phyloP scores from a whole-genome alignment of 2,888 invertebrate species.

The Xanthia togata region DNA sequence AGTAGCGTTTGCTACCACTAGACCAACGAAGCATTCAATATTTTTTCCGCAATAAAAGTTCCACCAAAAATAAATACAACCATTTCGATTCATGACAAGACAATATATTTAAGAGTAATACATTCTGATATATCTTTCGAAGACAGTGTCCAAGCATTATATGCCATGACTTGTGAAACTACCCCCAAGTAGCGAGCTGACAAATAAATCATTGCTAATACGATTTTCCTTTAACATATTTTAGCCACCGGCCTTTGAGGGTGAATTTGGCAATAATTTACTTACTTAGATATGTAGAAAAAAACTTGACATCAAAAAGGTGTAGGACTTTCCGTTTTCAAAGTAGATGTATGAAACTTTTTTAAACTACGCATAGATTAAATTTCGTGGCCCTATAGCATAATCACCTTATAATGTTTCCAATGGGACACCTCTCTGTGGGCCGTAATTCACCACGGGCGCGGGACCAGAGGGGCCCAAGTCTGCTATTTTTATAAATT shows the following conservation, averaged over 20 bases:
- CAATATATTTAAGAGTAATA: conserved; percentile 34
- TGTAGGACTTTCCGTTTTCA: not conserved
- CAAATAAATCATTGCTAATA: conserved; percentile 88
- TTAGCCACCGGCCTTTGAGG: conserved; percentile 69
- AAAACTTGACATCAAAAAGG: not conserved
- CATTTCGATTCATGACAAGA: conserved; percentile 40
- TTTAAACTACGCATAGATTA: not conserved
- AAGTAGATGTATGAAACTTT: not conserved
- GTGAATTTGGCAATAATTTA: conserved; percentile 33
- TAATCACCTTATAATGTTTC: no score
- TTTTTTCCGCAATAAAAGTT: not conserved
- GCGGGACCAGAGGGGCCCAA: no score
- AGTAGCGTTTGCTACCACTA: no score
- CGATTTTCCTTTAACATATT: conserved; percentile 86
- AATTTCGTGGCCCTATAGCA: no score
- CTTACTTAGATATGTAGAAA: conserved; percentile 2
- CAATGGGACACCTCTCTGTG: no score
- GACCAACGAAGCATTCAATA: not conserved
- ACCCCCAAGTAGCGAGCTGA: conserved; percentile 77
- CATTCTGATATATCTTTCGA: conserved; percentile 39
- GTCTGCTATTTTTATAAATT: no score
- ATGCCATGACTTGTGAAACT: conserved; percentile 85
- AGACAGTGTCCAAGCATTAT: conserved; percentile 85
- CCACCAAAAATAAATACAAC: not conserved
- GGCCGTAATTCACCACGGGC: no score